Base-by-base conservation (phyloP, 92 coral and sea anemone species). In the Actinernus sp. region DNA sequence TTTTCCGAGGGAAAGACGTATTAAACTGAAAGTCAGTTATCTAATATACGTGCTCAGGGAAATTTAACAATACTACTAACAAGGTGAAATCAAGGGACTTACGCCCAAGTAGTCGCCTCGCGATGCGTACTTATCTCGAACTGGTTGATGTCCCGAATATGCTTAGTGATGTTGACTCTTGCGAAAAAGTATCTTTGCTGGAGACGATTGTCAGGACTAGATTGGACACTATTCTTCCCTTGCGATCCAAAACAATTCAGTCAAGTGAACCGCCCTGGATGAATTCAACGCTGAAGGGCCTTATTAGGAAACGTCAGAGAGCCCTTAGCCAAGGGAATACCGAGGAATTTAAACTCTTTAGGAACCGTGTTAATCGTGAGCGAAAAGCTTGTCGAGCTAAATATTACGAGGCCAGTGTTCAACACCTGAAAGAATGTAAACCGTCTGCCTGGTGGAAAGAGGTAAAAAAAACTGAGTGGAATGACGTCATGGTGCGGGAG, bases 201-300 rank as follows among this genome's bases (percentile, higher is more conserved):
- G 75, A 83, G 31, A 46, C 76, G 17, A 60, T 55, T 16, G 52
- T 82, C 44, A 61, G 23, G 9, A 30, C 67, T 0, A 83, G 78
- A 44, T 41, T 85, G 34, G 83, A 79, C 24, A 40, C 28, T 52
- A 40, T 71, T 0, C 80, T 59, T 20, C 89, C 85, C 54, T 16
- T 76, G 28, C 58, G 29, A 58, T 13, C 77, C 43, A 82, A 78
- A 71, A 38, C 77, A 25, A 62, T 78, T 40, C 70, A 69, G 45
- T 33, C 78, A 10, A 85, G 50, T 19, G 79, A 85, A 21, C 82
- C 79, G 47, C 84, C 88, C 20, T 80, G 93, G 88, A 63, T 68
- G 20, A 86, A 72, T 31, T 51, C 87, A 48, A 29, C 54, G 21
- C 66, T 86, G 51, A 86, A 86, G 68, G 48, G 55, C 18, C 65